Conservation (phyloP, 2,888 invertebrate genomes). For the Drosophila paramelanica region DNA sequence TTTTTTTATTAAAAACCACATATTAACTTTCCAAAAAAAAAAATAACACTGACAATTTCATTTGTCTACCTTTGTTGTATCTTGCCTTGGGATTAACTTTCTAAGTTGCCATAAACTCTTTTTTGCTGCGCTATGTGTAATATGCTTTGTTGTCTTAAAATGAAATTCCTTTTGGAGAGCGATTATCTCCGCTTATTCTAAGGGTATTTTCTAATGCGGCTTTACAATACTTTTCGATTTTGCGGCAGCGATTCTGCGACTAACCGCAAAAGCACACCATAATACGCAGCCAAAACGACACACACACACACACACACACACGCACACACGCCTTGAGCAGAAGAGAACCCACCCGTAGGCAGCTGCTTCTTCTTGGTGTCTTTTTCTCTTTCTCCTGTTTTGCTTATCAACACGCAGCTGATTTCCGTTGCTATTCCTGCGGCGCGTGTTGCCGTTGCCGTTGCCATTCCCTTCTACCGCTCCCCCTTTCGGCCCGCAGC, state of each 20-base stretch:
- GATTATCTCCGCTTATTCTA: slow-evolving; percentile 22
- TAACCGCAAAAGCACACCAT: slow-evolving; percentile 74
- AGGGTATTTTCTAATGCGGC: slow-evolving; percentile 57
- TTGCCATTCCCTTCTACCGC: slow-evolving; percentile 32
- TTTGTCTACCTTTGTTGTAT: neutral
- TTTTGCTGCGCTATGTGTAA: neutral
- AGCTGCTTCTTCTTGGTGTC: slow-evolving; percentile 31
- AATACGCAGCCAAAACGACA: slow-evolving; percentile 74
- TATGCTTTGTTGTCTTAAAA: slow-evolving; percentile 3
- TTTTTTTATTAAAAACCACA: too few species aligned
- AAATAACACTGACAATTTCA: neutral
- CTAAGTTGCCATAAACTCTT: neutral
- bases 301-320: slow-evolving; percentile 21
- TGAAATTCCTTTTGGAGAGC: slow-evolving; percentile 5
- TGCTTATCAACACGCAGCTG: slow-evolving; percentile 81
- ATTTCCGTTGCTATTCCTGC: slow-evolving; percentile 80
- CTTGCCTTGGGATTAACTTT: neutral
- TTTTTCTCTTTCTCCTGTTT: slow-evolving; percentile 39
- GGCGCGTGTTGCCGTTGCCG: slow-evolving; percentile 65
- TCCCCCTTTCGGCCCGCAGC: slow-evolving; percentile 2
- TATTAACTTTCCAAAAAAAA: neutral
- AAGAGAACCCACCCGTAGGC: slow-evolving; percentile 44
- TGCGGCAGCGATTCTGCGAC: slow-evolving; percentile 39
- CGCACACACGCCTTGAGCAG: slow-evolving; percentile 38
- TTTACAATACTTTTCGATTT: slow-evolving; percentile 20